Base-by-base conservation (phyloP, 2,113 vertebrate species). In the Alligator mississippiensis region DNA sequence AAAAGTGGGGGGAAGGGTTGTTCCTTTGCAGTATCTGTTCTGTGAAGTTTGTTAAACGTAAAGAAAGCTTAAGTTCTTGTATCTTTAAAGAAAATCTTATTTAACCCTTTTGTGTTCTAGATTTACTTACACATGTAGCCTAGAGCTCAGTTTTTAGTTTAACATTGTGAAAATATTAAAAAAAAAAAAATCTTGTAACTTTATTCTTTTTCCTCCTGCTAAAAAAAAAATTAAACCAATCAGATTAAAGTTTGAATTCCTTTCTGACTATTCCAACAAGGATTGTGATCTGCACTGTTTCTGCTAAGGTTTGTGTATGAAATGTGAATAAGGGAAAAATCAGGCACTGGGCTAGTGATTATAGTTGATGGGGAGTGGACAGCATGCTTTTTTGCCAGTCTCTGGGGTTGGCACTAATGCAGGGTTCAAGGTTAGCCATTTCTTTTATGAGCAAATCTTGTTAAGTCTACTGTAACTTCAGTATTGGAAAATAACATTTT, bases 41-140 rank as follows among this genome's bases (percentile, higher is more conserved):
- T 98, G 98, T 98, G 98, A 98, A 98, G 98, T 98, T 98, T 98
- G 98, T 98, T 97, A 97, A 97, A 98, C 97, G 96, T 98, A 98
- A 98, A 97, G 98, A 98, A 98, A 98, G 98, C 98, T 98, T 98
- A 98, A 98, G 97, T 98, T 99, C 98, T 98, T 98, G 98, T 98
- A 99, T 99, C 98, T 98, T 98, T 98, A 98, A 98, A 98, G 96
- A 98, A 98, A 98, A 98, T 97, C 98, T 99, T 99, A 99, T 99
- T 99, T 99, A 99, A 99, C 98, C 98, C 98, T 98, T 99, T 98
- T 98, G 98, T 98, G 97, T 99, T 99, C 98, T 98, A 99, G 98
- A 98, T 98, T 99, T 99, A 99, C 98, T 99, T 98, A 98, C 98
- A 98, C 97, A 98, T 96, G 97, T 98, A 99, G 99, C 98, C 98